Evolutionary conservation across 1,140 invertebrate genomes (phyloP), one percentile per base, ranked within the genome.

Genomic region (Drosophila baimaii): DNA sequence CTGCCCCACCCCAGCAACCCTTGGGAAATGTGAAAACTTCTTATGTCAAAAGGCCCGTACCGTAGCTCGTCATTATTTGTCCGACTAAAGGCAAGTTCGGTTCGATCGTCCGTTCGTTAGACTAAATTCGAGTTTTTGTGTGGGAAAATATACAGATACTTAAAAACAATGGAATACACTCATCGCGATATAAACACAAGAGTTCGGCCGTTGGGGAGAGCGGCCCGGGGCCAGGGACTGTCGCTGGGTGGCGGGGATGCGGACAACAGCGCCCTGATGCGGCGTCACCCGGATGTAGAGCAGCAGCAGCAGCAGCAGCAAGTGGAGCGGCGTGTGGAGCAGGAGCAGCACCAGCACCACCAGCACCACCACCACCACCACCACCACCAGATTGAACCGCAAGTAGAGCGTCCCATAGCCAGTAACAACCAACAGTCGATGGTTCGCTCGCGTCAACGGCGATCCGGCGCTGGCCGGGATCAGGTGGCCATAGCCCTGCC

Each of bases 161-260:
- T 2, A 10, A 10, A 61, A 8, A 19, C 2, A 25, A 69, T 69
- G 65, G 65, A 69, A 47, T 17, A 33, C 23, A 54, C 43, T 35
- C 35, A 35, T 19, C 19, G 12, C 6, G 56, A 72, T 2, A 23
- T 21, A 2, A 35, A 10, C 51, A 5, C 31, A 1, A 21, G 51
- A n/a, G 31, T 8, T 1, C 6, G 1, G 4, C 27, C 6, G 8
- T 29, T 29, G 27, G 29, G 29, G 29, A 9, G 29, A 29, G 27
- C 9, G 27, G 17, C 5, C 7, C n/a, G 39, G n/a, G 23, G 12
- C 2, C n/a, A 17, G 7, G 5, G 29, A 3, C 1, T 12, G 12
- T 23, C 23, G 0, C 4, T 43, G 5, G 69, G 55, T 12, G 72
- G 72, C 21, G 72, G 72, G 8, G 72, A 75, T 74, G 72, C 72